These are phyloP conservation scores for Syritta pipiens DNA, from an alignment of 2,888 invertebrate genomes.

Conservation along the genomic window DNA sequence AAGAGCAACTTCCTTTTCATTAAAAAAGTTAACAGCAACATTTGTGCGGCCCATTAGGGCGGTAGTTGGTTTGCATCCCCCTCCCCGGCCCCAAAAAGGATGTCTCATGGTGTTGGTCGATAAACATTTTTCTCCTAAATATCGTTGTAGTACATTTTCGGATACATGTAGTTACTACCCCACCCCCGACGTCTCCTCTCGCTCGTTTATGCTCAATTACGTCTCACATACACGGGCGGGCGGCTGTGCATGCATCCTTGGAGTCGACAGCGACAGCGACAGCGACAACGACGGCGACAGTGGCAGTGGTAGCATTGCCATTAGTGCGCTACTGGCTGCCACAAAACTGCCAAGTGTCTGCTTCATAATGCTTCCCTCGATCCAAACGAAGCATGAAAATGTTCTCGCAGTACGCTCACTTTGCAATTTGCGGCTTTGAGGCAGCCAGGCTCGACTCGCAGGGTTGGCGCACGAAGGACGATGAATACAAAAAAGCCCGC, in stretches of 20 bases:
- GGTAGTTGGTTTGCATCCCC: conserved; percentile 14
- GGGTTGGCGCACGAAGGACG: neutral
- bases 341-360: conserved; percentile 60
- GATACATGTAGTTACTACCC: conserved; percentile 33
- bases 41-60: conserved; percentile 60
- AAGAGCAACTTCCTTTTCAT: conserved; percentile 48
- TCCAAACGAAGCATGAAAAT: conserved; percentile 59
- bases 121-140: conserved; percentile 52
- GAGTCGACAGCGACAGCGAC: conserved; percentile 8
- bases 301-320: conserved; percentile 20
- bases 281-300: conserved; percentile 4
- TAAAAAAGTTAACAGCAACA: conserved; percentile 67
- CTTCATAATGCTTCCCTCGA: conserved; percentile 52
- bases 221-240: neutral
- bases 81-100: too few relatives aligned
- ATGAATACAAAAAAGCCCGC: conserved; percentile 6
- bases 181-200: neutral
- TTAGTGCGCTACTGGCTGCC: conserved; percentile 57
- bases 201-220: conserved; percentile 58
- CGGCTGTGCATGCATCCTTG: conserved; percentile 20
- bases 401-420: conserved; percentile 61
- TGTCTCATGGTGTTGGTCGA: conserved; percentile 53
- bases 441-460: neutral
- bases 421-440: conserved; percentile 54
- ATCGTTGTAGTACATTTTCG: conserved; percentile 58